A percentile compares a stretch with the other conserved stretches of the same genome.
Conservation (phyloP, 2,888 invertebrate genomes). For the Stegophylla sp. region DNA sequence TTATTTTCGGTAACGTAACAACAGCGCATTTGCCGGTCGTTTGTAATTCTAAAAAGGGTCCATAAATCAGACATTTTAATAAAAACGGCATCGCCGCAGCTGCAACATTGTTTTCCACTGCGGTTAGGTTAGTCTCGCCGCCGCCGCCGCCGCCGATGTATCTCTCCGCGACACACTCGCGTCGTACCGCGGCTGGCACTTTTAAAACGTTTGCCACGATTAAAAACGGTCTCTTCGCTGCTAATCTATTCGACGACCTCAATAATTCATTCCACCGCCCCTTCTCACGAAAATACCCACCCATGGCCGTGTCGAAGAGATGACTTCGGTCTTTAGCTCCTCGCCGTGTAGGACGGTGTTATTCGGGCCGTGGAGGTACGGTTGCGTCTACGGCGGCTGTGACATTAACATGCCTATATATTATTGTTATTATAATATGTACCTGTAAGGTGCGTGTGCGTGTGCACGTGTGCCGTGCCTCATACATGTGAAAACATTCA, state of each 20-base stretch:
- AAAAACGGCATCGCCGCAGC: neutral
- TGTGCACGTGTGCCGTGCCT: neutral
- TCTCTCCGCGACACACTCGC: neutral
- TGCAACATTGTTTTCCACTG: slow-evolving; percentile 5
- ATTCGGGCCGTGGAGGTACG: too few species aligned
- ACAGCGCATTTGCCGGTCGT: slow-evolving; percentile 46
- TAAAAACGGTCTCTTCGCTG: slow-evolving; percentile 25
- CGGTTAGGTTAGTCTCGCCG: too few species aligned
- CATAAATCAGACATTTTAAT: slow-evolving; percentile 48
- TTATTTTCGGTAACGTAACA: slow-evolving; percentile 33
- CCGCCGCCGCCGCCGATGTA: neutral
- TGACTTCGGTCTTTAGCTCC: neutral
- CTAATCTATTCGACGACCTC: slow-evolving; percentile 36
- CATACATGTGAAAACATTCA: slow-evolving; percentile 11
- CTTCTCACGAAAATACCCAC: too few species aligned
- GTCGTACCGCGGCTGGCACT: neutral
- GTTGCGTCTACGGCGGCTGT: neutral
- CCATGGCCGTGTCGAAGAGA: neutral
- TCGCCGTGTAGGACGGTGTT: neutral
- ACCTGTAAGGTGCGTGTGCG: neutral
- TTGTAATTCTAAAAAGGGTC: slow-evolving; percentile 52
- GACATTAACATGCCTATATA: slow-evolving; percentile 6
- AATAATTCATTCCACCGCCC: slow-evolving; percentile 14
- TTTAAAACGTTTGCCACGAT: slow-evolving; percentile 9
- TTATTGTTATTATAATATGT: neutral